A percentile compares a stretch with the other conserved stretches of the same genome.
These are phyloP conservation scores for Trachelipus rathkii DNA, from an alignment of 1,140 invertebrate species.

Conservation along the genomic window DNA sequence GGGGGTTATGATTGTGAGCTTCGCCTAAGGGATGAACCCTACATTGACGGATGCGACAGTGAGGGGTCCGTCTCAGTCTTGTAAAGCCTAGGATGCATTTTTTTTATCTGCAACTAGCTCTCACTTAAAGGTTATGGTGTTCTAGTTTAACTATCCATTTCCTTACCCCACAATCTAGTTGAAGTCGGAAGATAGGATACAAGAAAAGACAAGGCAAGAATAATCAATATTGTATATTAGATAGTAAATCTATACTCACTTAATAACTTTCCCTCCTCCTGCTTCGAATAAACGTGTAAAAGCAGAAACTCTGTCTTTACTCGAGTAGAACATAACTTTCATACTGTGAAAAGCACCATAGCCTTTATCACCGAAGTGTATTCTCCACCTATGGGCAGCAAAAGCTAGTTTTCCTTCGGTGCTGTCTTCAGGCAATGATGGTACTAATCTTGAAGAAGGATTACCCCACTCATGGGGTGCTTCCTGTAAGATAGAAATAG, in stretches of 20 bases:
- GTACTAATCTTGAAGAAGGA: constrained; percentile 39
- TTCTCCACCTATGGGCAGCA: constrained; percentile 50
- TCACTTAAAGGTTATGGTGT: too few species aligned
- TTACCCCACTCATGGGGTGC: constrained; percentile 55
- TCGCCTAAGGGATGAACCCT: too few species aligned
- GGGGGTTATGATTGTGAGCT: too few species aligned
- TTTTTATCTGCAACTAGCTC: too few species aligned
- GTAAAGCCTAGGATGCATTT: too few species aligned
- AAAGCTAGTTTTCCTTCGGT: constrained; percentile 47
- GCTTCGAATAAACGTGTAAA: constrained; percentile 29
- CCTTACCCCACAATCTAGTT: too few species aligned
- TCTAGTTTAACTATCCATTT: too few species aligned
- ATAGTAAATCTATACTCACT: background rate
- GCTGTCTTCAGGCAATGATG: constrained; percentile 24
- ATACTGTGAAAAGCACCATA: constrained; percentile 23
- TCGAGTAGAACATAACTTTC: constrained; percentile 29
- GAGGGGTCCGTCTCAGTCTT: too few species aligned
- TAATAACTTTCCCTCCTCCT: constrained; percentile 27
- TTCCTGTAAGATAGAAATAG: constrained; percentile 57
- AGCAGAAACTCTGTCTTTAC: constrained; percentile 18
- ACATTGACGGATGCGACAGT: too few species aligned
- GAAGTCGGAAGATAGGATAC: too few species aligned
- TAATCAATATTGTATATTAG: too few species aligned
- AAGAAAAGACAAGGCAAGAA: too few species aligned
- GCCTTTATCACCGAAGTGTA: background rate